These are phyloP conservation scores for Triplophysa yarkandensis DNA, from an alignment of 2,797 vertebrate genomes.

Conservation along the genomic window DNA sequence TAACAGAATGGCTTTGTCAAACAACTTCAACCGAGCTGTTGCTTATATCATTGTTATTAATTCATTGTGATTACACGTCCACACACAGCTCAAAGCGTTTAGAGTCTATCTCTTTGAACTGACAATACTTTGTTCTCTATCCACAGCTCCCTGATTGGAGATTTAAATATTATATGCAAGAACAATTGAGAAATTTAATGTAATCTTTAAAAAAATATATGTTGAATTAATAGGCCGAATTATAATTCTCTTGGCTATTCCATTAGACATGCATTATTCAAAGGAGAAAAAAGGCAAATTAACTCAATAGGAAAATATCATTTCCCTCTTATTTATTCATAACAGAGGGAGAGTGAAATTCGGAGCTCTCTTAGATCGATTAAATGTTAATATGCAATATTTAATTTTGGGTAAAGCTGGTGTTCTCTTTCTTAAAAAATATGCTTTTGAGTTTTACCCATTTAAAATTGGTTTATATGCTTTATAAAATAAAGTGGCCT, in stretches of 20 bases:
- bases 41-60: slow-evolving; percentile 48
- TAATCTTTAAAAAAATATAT: slow-evolving; percentile 59
- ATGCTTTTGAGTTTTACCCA: too few relatives aligned
- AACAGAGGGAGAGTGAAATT: slow-evolving; percentile 43
- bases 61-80: slow-evolving; percentile 41
- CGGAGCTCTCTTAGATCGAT: slow-evolving; percentile 34
- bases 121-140: slow-evolving; percentile 53
- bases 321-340: slow-evolving; percentile 60
- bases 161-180: slow-evolving; percentile 59
- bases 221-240: slow-evolving; percentile 59
- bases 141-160: slow-evolving; percentile 53
- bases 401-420: slow-evolving; percentile 3
- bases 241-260: slow-evolving; percentile 58
- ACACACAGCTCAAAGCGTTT: slow-evolving; percentile 38
- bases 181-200: slow-evolving; percentile 61
- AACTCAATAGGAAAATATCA: slow-evolving; percentile 59
- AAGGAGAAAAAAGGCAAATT: slow-evolving; percentile 55
- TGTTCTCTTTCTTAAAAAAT: background rate
- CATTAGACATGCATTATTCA: slow-evolving; percentile 62
- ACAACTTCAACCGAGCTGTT: slow-evolving; percentile 49
- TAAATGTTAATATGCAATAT: slow-evolving; percentile 48
- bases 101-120: slow-evolving; percentile 52
- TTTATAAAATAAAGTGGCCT: too few relatives aligned
- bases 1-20: slow-evolving; percentile 59
- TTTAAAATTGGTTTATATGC: too few relatives aligned